A percentile compares a stretch with the other conserved stretches of the same genome.
Conservation (phyloP, 2,888 invertebrate genomes). For the Adineta ricciae region DNA sequence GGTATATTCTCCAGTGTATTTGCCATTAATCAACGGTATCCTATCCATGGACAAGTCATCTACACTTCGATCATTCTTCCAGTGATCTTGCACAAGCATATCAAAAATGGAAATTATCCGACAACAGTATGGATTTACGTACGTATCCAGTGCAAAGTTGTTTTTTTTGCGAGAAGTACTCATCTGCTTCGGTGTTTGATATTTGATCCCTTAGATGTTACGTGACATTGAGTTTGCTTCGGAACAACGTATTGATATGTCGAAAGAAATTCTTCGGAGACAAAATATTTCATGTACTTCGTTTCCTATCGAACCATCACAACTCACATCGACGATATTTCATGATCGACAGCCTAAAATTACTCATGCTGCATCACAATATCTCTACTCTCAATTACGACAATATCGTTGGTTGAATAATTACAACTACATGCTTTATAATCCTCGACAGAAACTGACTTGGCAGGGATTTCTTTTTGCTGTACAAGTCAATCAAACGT, state of each 20-base stretch:
- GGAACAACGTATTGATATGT: not conserved
- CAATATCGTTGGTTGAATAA: not conserved
- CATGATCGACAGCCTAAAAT: not conserved
- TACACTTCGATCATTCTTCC: not conserved
- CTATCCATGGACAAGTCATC: not conserved
- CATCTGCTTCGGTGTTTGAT: no score
- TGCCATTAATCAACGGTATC: not conserved
- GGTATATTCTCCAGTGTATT: not conserved
- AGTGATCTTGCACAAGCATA: not conserved
- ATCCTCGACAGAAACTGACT: not conserved
- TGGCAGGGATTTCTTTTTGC: not conserved
- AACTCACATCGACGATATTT: not conserved
- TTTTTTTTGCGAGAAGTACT: no score
- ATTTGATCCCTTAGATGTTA: not conserved
- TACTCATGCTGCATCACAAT: not conserved
- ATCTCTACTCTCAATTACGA: not conserved
- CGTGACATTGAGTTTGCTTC: conserved; percentile 8
- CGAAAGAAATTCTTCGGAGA: not conserved
- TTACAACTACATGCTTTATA: not conserved
- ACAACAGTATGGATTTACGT: not conserved
- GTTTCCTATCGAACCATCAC: not conserved
- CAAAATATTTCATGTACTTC: not conserved
- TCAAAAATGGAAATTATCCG: not conserved
- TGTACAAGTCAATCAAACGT: not conserved
- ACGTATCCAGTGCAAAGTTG: no score